phyloP scores from a whole-genome alignment of 2,113 vertebrate species.

The Setophaga kirtlandii region DNA sequence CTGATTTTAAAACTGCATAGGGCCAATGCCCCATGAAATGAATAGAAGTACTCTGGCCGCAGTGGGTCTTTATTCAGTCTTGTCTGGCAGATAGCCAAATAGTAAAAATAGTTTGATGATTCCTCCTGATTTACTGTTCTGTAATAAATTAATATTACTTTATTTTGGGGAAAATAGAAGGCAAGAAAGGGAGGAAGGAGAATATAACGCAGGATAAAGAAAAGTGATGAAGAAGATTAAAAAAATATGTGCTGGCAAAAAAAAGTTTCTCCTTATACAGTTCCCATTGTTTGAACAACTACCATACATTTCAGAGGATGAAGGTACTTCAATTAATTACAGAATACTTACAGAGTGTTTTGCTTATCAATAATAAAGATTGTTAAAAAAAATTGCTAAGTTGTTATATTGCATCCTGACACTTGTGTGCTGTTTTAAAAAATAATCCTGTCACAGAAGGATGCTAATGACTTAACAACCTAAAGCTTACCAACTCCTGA shows the following conservation, averaged over 20 bases:
- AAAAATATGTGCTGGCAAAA: not conserved
- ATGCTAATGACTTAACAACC: conserved; percentile 24
- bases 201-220: not conserved
- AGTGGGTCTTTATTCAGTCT: not conserved
- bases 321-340: conserved; percentile 12
- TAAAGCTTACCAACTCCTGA: conserved; percentile 21
- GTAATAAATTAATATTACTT: not conserved
- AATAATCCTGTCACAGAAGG: conserved; percentile 23
- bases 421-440: conserved; percentile 25
- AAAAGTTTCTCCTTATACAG: not conserved
- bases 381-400: not conserved
- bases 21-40: not conserved
- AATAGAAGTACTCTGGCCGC: not conserved
- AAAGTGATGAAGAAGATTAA: not conserved
- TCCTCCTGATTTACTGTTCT: not conserved
- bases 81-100: not conserved
- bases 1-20: not conserved
- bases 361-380: not conserved
- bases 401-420: not conserved
- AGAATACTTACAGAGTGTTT: not conserved
- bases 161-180: not conserved
- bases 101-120: not conserved
- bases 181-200: not conserved
- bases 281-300: not conserved
- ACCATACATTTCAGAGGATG: not conserved